Base-by-base conservation (phyloP, 2,888 invertebrate species). In the Drosophila maculinotata region DNA sequence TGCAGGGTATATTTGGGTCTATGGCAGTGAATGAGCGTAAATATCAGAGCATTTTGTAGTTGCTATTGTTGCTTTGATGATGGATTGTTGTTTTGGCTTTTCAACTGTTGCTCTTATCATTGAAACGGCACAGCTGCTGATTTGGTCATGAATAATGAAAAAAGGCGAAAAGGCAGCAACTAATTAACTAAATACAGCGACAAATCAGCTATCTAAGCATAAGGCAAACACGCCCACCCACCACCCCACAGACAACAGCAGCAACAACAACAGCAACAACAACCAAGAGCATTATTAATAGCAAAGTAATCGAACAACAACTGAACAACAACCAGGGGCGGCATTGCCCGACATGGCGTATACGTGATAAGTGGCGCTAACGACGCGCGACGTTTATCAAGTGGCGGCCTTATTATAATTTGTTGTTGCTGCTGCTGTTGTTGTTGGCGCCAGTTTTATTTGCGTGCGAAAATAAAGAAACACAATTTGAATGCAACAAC, bases 321-420 rank as follows among this genome's bases (percentile, higher is more conserved):
- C 39, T 20, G 2, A 23, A 17, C 26, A n/a, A 45, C 42, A 56
- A 54, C 45, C 60, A 48, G 58, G 44, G 79, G 75, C 81, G 59
- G 66, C 76, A 76, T 74, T 74, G 70, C 58, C 59, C 71, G 80
- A 85, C 87, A 72, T 79, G 86, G 83, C 81, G 88, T 82, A 82
- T 87, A 87, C 88, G 88, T 82, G 81, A 82, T 82, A 82, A 82
- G 81, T 82, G 81, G 81, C 81, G 88, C 83, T 82, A 82, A 82
- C 83, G 86, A 87, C 86, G 88, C 82, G 87, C 76, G 66, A 73
- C 88, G 82, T 87, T 81, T 87, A 81, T 87, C 88, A 87, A 81
- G 57, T 82, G 76, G 63, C 68, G 69, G 60, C 53, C 75, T 77
- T 73, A 73, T 73, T 65, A 74, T 68, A 77, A 74, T 68, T 63